Evolutionary conservation across 2,113 vertebrate species (phyloP).

Genomic region (Seriola dumerili): DNA sequence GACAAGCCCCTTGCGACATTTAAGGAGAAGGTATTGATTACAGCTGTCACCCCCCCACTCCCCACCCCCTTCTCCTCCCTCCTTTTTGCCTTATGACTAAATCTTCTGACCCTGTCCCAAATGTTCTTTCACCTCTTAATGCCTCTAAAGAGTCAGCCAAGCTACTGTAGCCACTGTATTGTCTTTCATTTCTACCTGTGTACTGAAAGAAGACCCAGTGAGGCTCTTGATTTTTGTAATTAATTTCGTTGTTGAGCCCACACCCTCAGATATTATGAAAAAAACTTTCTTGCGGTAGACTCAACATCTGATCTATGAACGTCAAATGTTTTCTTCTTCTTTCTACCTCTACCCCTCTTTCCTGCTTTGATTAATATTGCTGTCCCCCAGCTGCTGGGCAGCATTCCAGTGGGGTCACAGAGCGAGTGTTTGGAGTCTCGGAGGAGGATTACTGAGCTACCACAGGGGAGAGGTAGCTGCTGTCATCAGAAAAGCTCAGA

Average conservation of each 20-base stretch:
- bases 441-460: conserved; percentile 55
- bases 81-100: conserved; percentile 58
- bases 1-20: conserved; percentile 78
- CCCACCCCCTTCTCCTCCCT: neutral
- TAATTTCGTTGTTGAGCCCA: neutral
- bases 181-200: neutral
- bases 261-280: neutral
- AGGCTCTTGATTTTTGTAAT: neutral
- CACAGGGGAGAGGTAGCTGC: conserved; percentile 33
- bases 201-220: neutral
- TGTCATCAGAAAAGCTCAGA: conserved; percentile 51
- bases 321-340: conserved; percentile 15
- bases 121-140: conserved; percentile 50
- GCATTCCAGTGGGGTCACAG: conserved; percentile 71
- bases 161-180: conserved; percentile 21
- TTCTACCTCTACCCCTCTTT: conserved; percentile 35
- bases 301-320: neutral
- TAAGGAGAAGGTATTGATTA: conserved; percentile 77
- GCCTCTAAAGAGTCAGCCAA: conserved; percentile 3
- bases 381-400: conserved; percentile 72
- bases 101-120: conserved; percentile 55
- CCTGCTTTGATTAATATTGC: conserved; percentile 38
- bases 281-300: neutral
- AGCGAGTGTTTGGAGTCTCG: conserved; percentile 27
- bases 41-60: conserved; percentile 55